Conservation (phyloP, 2,797 vertebrate species). For the Halcyon smyrnensis region DNA sequence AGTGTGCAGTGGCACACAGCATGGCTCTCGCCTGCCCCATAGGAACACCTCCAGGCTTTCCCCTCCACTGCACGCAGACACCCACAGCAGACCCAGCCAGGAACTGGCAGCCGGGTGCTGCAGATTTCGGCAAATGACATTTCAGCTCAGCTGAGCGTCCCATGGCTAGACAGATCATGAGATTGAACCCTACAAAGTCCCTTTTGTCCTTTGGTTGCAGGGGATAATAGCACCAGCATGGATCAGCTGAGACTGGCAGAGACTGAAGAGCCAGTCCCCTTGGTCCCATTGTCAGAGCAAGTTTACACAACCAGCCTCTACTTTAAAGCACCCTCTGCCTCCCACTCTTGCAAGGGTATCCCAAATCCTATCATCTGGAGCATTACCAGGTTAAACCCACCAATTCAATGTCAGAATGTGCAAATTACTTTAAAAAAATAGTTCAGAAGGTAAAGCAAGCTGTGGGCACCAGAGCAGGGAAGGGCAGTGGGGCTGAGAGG, state of each 20-base stretch:
- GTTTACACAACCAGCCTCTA: accelerated
- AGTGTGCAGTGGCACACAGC: accelerated
- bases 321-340: background rate
- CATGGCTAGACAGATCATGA: background rate
- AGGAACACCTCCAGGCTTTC: background rate
- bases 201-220: background rate
- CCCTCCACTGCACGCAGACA: background rate
- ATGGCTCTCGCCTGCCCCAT: accelerated
- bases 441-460: background rate
- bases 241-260: background rate
- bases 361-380: background rate
- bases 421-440: background rate
- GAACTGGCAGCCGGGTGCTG: background rate
- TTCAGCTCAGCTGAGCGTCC: background rate
- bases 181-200: background rate
- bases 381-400: background rate
- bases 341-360: background rate
- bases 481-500: background rate
- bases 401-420: background rate
- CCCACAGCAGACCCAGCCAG: background rate
- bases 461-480: accelerated
- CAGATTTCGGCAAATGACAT: background rate
- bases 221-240: background rate
- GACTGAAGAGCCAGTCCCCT: background rate
- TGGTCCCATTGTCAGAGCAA: accelerated